A percentile compares a stretch with the other conserved stretches of the same genome.
Evolutionary conservation across 1,140 invertebrate genomes (phyloP).

Genomic region (Cotesia vestalis): DNA sequence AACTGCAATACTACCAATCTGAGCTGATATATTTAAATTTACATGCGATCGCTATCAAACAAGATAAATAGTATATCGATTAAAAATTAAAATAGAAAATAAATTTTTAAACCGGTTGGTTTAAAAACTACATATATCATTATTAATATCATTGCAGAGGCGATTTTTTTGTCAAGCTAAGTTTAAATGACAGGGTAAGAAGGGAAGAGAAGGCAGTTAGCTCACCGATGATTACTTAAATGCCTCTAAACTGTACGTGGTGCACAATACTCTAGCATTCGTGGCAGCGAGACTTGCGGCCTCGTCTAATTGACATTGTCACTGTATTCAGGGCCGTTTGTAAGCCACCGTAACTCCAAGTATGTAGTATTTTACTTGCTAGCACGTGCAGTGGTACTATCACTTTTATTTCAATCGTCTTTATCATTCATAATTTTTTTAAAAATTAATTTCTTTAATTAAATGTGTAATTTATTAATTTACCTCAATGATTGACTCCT

Average conservation of each 20-base stretch:
- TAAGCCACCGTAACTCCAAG: constrained; percentile 20
- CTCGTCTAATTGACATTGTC: constrained; percentile 50
- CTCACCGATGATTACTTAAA: constrained; percentile 37
- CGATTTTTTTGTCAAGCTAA: not conserved
- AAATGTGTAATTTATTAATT: not conserved
- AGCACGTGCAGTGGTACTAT: constrained; percentile 27
- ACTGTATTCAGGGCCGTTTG: constrained; percentile 43
- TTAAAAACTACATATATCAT: no score
- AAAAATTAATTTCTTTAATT: constrained; percentile 1
- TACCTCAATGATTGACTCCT: constrained; percentile 33
- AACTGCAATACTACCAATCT: not conserved
- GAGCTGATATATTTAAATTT: no score
- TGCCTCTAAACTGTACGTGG: constrained; percentile 36
- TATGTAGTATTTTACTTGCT: constrained; percentile 24
- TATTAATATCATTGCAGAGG: no score
- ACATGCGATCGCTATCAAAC: no score
- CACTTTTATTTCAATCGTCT: not conserved
- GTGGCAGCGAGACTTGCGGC: constrained; percentile 37
- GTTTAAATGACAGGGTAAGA: not conserved
- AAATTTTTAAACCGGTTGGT: no score
- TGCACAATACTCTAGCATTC: constrained; percentile 24
- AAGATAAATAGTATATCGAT: no score
- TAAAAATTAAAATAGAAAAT: no score
- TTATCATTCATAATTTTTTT: constrained; percentile 4
- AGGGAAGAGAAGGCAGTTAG: constrained; percentile 11